phyloP scores from a whole-genome alignment of 2,888 invertebrate genomes.

The Cantharis lateralis region DNA sequence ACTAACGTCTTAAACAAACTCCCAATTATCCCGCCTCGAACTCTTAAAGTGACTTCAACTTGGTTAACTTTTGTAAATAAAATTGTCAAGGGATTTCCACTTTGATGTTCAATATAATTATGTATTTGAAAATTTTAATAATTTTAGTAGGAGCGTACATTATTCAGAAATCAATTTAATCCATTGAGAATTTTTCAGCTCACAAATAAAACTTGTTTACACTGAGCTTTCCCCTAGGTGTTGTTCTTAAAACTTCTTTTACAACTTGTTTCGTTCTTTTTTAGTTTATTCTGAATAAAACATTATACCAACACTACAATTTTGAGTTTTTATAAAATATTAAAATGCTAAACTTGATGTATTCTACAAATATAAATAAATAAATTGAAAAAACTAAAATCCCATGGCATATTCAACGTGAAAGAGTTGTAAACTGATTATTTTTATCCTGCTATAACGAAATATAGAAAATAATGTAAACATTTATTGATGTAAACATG shows the following conservation, averaged over 20 bases:
- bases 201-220: conserved; percentile 33
- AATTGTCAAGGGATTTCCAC: conserved; percentile 8
- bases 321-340: conserved; percentile 1
- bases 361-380: not conserved
- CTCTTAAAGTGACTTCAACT: conserved; percentile 26
- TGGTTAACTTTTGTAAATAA: conserved; percentile 19
- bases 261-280: conserved; percentile 19
- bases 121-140: not conserved
- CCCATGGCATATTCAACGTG: not conserved
- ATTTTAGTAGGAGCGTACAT: not conserved
- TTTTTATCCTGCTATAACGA: not conserved
- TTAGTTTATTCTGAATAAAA: conserved; percentile 24
- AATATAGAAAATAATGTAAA: not conserved
- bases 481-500: not conserved
- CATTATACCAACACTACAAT: conserved; percentile 1
- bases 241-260: conserved; percentile 27
- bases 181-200: conserved; percentile 10
- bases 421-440: not conserved
- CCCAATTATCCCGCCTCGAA: conserved; percentile 42
- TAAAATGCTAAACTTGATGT: not conserved
- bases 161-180: conserved; percentile 12
- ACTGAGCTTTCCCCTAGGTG: conserved; percentile 29
- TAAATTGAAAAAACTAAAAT: not conserved
- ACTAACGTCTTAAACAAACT: conserved; percentile 48
- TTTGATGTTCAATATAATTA: not conserved